phyloP scores from a whole-genome alignment of 2,113 vertebrate species.

The Stomatorhinus ivindoensis region DNA sequence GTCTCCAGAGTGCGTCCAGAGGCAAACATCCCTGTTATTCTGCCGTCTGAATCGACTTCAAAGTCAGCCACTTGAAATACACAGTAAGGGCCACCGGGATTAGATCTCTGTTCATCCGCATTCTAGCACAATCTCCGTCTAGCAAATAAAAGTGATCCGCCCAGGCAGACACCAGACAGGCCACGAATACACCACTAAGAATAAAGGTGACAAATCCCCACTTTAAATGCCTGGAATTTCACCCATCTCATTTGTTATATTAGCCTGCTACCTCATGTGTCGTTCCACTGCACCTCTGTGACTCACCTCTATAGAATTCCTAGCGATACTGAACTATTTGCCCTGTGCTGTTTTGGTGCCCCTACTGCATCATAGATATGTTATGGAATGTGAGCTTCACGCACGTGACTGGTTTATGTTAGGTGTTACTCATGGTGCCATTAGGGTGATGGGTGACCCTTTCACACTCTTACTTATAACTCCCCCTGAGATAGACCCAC shows the following conservation, averaged over 20 bases:
- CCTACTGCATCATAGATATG: neutral
- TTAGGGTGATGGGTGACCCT: neutral
- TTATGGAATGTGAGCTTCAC: neutral
- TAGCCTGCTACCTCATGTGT: neutral
- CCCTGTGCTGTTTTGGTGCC: neutral
- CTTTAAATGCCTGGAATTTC: neutral
- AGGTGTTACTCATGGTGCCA: neutral
- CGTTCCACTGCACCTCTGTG: neutral
- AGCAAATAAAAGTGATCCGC: neutral
- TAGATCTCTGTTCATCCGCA: conserved; percentile 42
- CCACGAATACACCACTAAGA: neutral
- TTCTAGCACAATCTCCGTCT: conserved; percentile 17
- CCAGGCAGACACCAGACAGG: neutral
- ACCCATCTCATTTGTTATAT: neutral
- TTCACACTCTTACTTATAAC: neutral
- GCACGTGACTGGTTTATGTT: neutral
- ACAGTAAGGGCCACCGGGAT: conserved; percentile 45
- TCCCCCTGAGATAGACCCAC: neutral
- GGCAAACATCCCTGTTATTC: neutral
- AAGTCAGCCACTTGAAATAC: neutral
- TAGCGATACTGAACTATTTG: neutral
- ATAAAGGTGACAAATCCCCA: neutral
- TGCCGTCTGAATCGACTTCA: neutral
- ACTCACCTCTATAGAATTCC: neutral
- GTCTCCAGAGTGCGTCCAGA: neutral